Conservation (phyloP, 2,113 vertebrate genomes). For the Brachyistius frenatus region DNA sequence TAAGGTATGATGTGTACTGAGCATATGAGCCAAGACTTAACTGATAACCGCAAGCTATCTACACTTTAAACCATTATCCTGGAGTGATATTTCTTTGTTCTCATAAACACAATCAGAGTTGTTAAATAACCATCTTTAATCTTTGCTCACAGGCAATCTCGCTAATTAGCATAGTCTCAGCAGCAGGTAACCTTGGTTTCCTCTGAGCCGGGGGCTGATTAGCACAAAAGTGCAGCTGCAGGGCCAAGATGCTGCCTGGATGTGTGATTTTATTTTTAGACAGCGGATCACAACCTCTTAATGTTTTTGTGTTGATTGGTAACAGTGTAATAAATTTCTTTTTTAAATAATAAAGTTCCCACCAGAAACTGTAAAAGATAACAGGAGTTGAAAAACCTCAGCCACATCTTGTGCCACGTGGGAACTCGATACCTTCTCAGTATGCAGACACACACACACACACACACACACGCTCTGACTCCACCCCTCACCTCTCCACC, state of each 20-base stretch:
- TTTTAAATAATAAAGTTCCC: constrained; percentile 4
- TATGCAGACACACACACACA: neutral
- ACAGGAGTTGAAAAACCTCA: neutral
- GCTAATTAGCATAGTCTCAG: constrained; percentile 63
- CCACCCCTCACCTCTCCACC: neutral
- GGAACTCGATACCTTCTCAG: neutral
- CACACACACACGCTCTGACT: neutral
- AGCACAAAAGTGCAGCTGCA: constrained; percentile 65
- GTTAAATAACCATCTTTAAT: constrained; percentile 70
- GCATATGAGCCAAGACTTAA: constrained; percentile 5
- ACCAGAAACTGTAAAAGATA: constrained; percentile 17
- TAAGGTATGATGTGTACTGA: neutral
- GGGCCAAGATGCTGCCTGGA: constrained; percentile 43
- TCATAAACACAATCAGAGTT: constrained; percentile 55
- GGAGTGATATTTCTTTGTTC: constrained; percentile 50
- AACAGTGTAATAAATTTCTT: constrained; percentile 1
- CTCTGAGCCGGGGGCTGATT: constrained; percentile 65
- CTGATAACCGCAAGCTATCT: constrained; percentile 32
- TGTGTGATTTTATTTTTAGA: constrained; percentile 59
- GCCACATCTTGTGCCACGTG: neutral
- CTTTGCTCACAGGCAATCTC: constrained; percentile 66
- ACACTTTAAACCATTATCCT: constrained; percentile 5
- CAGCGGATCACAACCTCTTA: constrained; percentile 49
- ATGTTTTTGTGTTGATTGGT: constrained; percentile 57
- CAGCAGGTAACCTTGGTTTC: constrained; percentile 76